These are phyloP conservation scores for Gryllus longicercus DNA, from an alignment of 2,888 invertebrate genomes.

Conservation along the genomic window DNA sequence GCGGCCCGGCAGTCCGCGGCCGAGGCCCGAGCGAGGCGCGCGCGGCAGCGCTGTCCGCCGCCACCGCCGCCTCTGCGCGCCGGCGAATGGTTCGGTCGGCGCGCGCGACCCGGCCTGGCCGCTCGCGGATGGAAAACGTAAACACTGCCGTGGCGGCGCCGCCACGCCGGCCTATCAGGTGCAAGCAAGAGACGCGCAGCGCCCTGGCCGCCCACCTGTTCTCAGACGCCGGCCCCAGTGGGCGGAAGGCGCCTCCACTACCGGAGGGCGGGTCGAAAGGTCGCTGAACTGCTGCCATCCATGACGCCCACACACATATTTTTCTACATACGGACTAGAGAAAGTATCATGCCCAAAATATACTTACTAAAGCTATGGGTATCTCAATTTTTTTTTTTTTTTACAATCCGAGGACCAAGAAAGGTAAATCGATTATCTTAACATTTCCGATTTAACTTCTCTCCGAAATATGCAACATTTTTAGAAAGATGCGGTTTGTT, in stretches of 20 bases:
- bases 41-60: conserved; percentile 24
- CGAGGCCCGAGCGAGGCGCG: conserved; percentile 23
- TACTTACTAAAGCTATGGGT: no score
- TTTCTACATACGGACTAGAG: no score
- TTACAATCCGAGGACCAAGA: no score
- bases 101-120: conserved; percentile 20
- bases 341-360: no score
- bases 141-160: conserved; percentile 18
- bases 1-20: conserved; percentile 23
- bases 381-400: no score
- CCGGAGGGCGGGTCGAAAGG: background rate
- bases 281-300: background rate
- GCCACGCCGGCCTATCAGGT: conserved; percentile 22
- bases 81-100: background rate
- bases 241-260: background rate
- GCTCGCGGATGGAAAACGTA: conserved; percentile 21
- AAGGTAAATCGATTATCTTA: no score
- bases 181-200: conserved; percentile 36
- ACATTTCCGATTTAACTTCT: no score
- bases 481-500: no score
- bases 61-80: conserved; percentile 17
- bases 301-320: no score
- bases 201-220: conserved; percentile 42
- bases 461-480: no score
- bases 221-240: background rate